These are phyloP conservation scores for Crepidodera aurea DNA, from an alignment of 2,888 invertebrate species.

Conservation along the genomic window DNA sequence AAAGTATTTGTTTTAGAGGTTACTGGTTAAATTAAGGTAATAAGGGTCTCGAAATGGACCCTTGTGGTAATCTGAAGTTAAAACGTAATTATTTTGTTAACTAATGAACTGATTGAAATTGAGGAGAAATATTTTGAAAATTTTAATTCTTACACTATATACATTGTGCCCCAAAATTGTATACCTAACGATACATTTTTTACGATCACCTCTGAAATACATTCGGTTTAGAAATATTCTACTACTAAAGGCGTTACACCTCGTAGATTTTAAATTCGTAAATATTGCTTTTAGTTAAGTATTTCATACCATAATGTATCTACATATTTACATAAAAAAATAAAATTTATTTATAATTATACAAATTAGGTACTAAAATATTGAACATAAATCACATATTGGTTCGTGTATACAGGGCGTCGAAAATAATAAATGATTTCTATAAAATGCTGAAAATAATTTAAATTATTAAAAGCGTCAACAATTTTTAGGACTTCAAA, in stretches of 20 bases:
- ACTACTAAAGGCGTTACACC: background rate
- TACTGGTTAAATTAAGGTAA: no score
- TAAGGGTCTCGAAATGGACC: no score
- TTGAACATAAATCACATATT: conserved; percentile 37
- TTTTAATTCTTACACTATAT: no score
- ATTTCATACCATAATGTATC: conserved; percentile 18
- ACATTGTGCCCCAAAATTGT: background rate
- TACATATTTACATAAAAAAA: conserved; percentile 38
- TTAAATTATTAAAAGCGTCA: no score
- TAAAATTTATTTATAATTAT: conserved; percentile 37
- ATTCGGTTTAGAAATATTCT: background rate
- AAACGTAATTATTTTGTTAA: no score
- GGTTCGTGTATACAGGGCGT: conserved; percentile 14
- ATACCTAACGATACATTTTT: background rate
- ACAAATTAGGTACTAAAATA: conserved; percentile 33
- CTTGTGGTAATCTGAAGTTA: no score
- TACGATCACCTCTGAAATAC: background rate
- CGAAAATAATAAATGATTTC: background rate
- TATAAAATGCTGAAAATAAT: no score
- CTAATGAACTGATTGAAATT: no score
- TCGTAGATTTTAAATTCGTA: background rate
- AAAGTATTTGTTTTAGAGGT: no score
- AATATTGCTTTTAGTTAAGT: background rate
- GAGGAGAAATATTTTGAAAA: no score
- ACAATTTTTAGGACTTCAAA: no score